A percentile compares a stretch with the other conserved stretches of the same genome.
Evolutionary conservation across 2,797 vertebrate genomes (phyloP).

Genomic region (Crocodylus rhombifer): DNA sequence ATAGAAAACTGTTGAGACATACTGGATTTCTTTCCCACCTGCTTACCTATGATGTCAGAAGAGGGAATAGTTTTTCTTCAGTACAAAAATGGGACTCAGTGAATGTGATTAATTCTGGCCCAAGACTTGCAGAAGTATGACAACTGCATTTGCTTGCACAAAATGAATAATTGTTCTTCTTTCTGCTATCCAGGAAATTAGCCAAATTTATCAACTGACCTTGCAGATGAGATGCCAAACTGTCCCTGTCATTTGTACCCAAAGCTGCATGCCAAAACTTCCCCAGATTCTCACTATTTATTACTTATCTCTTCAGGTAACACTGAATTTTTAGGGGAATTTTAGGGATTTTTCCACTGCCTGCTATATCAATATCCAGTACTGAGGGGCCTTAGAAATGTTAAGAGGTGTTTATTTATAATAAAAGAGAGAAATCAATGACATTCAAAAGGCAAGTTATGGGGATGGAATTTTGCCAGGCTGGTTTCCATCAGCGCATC

Average conservation of each 20-base stretch:
- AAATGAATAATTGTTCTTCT: background rate
- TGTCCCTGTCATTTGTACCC: background rate
- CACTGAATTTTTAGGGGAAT: background rate
- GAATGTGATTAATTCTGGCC: background rate
- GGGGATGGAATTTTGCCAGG: slow-evolving; percentile 21
- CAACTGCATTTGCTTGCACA: background rate
- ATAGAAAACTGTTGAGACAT: background rate
- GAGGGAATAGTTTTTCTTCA: background rate
- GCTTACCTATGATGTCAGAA: background rate
- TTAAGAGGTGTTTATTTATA: background rate
- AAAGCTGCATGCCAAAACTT: background rate
- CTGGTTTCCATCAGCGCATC: slow-evolving; percentile 1
- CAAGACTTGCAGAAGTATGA: background rate
- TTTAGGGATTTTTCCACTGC: background rate
- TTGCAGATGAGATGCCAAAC: background rate
- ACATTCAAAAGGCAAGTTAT: slow-evolving; percentile 18
- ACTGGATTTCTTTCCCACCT: background rate
- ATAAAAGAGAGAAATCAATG: slow-evolving; percentile 20
- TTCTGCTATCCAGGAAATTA: background rate
- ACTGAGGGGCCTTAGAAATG: background rate
- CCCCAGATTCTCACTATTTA: background rate
- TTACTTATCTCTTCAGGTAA: background rate
- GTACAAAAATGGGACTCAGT: background rate
- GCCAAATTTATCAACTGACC: background rate
- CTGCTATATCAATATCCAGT: background rate